Base-by-base conservation (phyloP, 2,797 vertebrate species). In the Sebastes hubbsi region DNA sequence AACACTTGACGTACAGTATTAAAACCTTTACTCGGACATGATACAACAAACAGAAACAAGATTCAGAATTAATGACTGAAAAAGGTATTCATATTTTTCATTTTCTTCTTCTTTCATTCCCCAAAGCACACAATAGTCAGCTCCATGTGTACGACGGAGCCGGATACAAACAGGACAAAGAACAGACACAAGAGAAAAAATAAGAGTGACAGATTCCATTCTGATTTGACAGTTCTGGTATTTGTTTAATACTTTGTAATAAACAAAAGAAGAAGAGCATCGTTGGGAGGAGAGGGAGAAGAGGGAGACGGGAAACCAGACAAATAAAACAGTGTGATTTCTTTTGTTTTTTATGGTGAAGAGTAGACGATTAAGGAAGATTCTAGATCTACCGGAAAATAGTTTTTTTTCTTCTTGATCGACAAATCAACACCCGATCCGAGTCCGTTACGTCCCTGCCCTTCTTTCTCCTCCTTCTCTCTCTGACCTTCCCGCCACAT, bases 1-100 rank as follows among this genome's bases (percentile, higher is more conserved):
- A 38, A 83, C 85, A 85, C 81, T 14, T 75, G 5, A 27, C 3
- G 25, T 93, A 90, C 91, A 93, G 92, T 95, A 96, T 93, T 95
- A 94, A 95, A 95, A 94, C 89, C 83, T 96, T 95, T 96, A 95
- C 91, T 96, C 89, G 58, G 92, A 95, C 95, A 94, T 93, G 87
- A 90, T 93, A 95, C 94, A 95, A 94, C 94, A 93, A 95, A 95
- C 93, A 93, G 92, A 95, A 95, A 94, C 93, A 91, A 91, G 93
- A 93, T 93, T 94, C 89, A 93, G 92, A 95, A 93, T 93, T 92
- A 91, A 93, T 92, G 90, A 95, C 90, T 81, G 89, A 90, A 91
- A 90, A 90, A 92, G 86, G 76, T 72, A 89, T 88, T 91, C 80
- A 81, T 81, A 72, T 85, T 90, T 88, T 84, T 86, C 13, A 42